Evolutionary conservation across 2,113 vertebrate species (phyloP), one percentile per base, ranked within the genome.

Genomic region (Zapornia atra): DNA sequence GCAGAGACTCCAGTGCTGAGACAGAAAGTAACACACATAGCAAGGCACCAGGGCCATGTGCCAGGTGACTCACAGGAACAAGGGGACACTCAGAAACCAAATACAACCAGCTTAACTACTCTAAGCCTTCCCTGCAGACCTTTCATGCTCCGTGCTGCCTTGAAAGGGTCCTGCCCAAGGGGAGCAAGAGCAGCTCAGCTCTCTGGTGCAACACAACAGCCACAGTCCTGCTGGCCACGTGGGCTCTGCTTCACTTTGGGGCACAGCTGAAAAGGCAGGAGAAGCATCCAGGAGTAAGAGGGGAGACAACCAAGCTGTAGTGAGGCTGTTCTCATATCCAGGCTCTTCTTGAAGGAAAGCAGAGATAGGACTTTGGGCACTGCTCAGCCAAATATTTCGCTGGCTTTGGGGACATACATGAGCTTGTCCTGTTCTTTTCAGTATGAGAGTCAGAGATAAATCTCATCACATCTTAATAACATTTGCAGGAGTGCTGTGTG

Each of bases 41-140:
- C 71, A 31, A 88, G 71, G 48, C 86, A 64, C 11, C 6, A 24
- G 65, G 82, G 80, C 80, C 53, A n/a, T 0, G 0, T 91, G 92
- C 88, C 93, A 96, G 57, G 53, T 95, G 95, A 96, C 80, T 94
- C 96, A 94, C 60, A 76, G 86, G 66, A 94, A 38, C 68, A 76
- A 88, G 28, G 25, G 46, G 79, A 76, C 36, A 31, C 70, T 86
- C 53, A 48, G 51, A 86, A 93, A 70, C 20, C 34, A 70, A 81
- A 78, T 31, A 25, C 38, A 75, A 75, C 64, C 44, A 63, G 19
- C 28, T 82, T 54, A 51, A 46, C 17, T 18, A n/a, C 51, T 56
- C 69, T 1, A 38, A 60, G 65, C 53, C 78, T 82, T 82, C n/a
- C 36, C 66, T 78, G 86, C 54, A 73, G 56, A 50, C 10, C 15